phyloP scores from a whole-genome alignment of 2,797 vertebrate genomes.

The Takifugu ocellatus region DNA sequence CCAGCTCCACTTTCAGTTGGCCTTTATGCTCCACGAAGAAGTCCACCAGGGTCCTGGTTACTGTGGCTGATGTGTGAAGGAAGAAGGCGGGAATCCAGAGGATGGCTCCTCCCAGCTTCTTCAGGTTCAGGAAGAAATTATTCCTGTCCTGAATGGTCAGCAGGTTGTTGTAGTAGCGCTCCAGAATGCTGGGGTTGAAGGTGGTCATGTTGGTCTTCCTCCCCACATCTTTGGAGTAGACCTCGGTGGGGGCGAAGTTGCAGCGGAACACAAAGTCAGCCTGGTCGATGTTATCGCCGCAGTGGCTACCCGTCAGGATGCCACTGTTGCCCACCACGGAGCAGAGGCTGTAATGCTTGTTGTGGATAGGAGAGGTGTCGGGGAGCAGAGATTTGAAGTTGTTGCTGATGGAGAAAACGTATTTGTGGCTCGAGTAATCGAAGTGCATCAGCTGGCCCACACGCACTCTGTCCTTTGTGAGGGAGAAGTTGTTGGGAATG shows the following conservation, averaged over 20 bases:
- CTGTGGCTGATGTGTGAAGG: conserved; percentile 94
- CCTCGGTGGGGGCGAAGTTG: conserved; percentile 94
- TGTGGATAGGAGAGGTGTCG: conserved; percentile 86
- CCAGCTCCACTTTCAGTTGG: conserved; percentile 91
- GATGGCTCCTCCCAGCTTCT: conserved; percentile 94
- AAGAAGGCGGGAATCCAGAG: conserved; percentile 99
- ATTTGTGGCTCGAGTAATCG: conserved; percentile 98
- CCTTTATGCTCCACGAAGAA: conserved; percentile 97
- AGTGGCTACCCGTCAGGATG: conserved; percentile 92
- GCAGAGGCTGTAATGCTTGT: conserved; percentile 91
- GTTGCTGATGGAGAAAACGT: conserved; percentile 96
- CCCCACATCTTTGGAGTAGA: conserved; percentile 93
- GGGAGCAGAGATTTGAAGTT: conserved; percentile 94
- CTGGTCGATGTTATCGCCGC: conserved; percentile 91
- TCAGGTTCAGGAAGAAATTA: conserved; percentile 95
- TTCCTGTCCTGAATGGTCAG: conserved; percentile 97
- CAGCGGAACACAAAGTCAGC: conserved; percentile 98
- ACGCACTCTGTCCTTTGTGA: conserved; percentile 89
- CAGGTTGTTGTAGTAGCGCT: conserved; percentile 98
- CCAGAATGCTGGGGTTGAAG: conserved; percentile 98
- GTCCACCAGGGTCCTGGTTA: conserved; percentile 94
- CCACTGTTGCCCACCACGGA: conserved; percentile 96
- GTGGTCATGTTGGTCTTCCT: conserved; percentile 96
- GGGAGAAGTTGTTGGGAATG: conserved; percentile 92
- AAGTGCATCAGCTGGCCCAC: conserved; percentile 98